Evolutionary conservation across 2,113 vertebrate genomes (phyloP).

Genomic region (Cavia porcellus): DNA sequence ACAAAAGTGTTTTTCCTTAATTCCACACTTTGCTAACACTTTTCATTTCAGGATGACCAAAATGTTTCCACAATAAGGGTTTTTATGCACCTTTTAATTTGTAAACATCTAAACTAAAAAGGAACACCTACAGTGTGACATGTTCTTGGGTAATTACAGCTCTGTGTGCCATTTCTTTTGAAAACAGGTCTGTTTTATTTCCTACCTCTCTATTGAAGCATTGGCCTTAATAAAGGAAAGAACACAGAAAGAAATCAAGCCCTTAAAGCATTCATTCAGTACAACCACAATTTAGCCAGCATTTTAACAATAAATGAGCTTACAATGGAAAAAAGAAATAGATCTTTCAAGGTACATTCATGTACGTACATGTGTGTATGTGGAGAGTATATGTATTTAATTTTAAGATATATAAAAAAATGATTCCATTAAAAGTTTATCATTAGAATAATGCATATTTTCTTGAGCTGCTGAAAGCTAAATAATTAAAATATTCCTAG

Average conservation of each 20-base stretch:
- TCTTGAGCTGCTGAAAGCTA: constrained; percentile 39
- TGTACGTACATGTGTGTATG: background rate
- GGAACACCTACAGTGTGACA: background rate
- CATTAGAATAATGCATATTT: constrained; percentile 77
- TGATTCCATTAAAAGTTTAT: constrained; percentile 74
- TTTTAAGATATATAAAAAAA: constrained; percentile 58
- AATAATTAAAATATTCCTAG: constrained; percentile 50
- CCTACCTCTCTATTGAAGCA: constrained; percentile 37
- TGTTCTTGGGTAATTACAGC: background rate
- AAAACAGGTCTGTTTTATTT: constrained; percentile 60
- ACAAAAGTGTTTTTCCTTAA: background rate
- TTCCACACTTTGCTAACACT: background rate
- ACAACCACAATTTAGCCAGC: background rate
- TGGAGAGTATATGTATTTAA: constrained; percentile 47
- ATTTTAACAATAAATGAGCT: constrained; percentile 72
- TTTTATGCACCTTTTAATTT: constrained; percentile 16
- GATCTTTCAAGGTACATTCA: constrained; percentile 26
- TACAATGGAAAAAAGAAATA: constrained; percentile 73
- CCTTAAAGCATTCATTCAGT: constrained; percentile 8
- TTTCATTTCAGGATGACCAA: constrained; percentile 21
- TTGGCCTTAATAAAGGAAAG: constrained; percentile 55
- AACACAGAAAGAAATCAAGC: constrained; percentile 51
- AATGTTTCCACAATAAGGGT: background rate
- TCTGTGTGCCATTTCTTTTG: constrained; percentile 8
- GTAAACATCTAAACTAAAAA: constrained; percentile 25